These are phyloP conservation scores for Eucera pruinosa DNA, from an alignment of 2,888 invertebrate species.

Conservation along the genomic window DNA sequence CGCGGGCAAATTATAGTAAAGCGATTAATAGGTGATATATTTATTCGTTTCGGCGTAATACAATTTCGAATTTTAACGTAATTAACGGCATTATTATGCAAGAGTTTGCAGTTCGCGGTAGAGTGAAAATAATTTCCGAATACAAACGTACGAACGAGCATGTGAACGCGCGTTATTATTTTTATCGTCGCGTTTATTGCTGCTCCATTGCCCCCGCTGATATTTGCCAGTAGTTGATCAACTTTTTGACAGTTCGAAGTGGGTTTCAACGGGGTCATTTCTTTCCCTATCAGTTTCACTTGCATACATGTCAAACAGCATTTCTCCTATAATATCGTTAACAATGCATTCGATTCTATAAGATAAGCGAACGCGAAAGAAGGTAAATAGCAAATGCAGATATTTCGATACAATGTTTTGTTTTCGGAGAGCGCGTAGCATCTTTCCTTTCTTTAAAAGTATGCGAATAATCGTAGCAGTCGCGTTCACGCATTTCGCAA, in stretches of 20 bases:
- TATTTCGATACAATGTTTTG: not conserved
- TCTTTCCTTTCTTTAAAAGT: not conserved
- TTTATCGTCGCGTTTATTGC: conserved; percentile 10
- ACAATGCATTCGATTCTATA: conserved; percentile 29
- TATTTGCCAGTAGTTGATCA: conserved; percentile 17
- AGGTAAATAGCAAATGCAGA: conserved; percentile 31
- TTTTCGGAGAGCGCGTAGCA: not conserved
- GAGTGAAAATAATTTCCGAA: not conserved
- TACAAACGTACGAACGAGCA: not conserved
- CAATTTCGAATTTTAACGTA: not conserved
- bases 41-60: no score
- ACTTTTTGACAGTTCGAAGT: conserved; percentile 64
- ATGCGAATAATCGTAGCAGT: not conserved
- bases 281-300: not conserved
- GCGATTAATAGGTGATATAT: no score
- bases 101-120: not conserved
- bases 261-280: not conserved
- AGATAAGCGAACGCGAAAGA: conserved; percentile 25
- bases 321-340: conserved; percentile 16
- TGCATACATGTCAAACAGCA: conserved; percentile 1
- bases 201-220: not conserved
- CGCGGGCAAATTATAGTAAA: no score
- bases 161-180: not conserved
- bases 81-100: not conserved
- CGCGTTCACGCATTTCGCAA: not conserved